phyloP scores from a whole-genome alignment of 1,140 invertebrate species.

The Achatina immaculata region DNA sequence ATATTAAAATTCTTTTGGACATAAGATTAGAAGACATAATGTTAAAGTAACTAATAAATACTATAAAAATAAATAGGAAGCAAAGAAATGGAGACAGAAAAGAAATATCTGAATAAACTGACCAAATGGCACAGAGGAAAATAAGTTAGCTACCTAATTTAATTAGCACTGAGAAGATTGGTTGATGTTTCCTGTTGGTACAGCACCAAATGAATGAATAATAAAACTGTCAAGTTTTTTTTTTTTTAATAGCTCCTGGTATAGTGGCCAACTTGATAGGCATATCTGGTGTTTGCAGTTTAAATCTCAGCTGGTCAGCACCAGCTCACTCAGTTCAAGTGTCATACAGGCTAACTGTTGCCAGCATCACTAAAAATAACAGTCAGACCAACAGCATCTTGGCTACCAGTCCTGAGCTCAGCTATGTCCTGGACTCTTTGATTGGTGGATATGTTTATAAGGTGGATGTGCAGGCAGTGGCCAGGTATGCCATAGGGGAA shows the following conservation, averaged over 20 bases:
- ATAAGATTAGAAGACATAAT: no score
- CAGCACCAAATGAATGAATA: no score
- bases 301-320: conserved; percentile 26
- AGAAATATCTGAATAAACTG: no score
- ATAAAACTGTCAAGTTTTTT: no score
- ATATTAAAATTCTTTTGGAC: no score
- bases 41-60: no score
- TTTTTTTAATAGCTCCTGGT: conserved; percentile 33
- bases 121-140: no score
- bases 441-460: neutral
- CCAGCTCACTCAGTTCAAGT: conserved; percentile 16
- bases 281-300: conserved; percentile 14
- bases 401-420: neutral
- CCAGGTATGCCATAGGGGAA: conserved; percentile 14
- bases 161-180: no score
- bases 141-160: no score
- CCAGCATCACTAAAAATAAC: neutral
- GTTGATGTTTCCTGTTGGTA: no score
- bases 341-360: conserved; percentile 25
- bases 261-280: conserved; percentile 17
- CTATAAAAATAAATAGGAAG: no score
- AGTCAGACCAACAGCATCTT: neutral
- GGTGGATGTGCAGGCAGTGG: conserved; percentile 16
- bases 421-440: conserved; percentile 12
- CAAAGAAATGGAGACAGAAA: no score